phyloP scores from a whole-genome alignment of 2,888 invertebrate species.

The Escarpia spicata region DNA sequence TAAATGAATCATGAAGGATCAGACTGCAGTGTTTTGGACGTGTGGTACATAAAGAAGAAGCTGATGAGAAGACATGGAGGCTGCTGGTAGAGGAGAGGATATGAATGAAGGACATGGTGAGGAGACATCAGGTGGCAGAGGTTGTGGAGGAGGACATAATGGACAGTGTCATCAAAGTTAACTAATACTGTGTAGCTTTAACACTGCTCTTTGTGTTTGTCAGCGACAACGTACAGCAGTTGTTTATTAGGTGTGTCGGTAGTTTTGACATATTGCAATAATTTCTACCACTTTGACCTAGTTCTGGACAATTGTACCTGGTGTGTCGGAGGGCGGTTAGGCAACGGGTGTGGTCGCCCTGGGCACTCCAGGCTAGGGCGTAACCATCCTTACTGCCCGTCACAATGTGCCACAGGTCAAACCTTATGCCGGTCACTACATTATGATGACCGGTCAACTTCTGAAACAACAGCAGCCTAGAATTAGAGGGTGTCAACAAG shows the following conservation, averaged over 20 bases:
- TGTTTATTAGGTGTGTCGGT: neutral
- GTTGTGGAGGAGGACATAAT: no score
- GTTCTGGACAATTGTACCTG: constrained; percentile 47
- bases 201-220: neutral
- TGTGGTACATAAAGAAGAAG: no score
- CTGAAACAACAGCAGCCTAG: constrained; percentile 43
- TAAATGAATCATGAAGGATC: no score
- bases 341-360: constrained; percentile 60
- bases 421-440: constrained; percentile 59
- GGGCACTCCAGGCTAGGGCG: constrained; percentile 62
- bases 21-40: no score
- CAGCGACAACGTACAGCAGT: neutral
- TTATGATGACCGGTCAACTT: constrained; percentile 59
- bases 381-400: constrained; percentile 62
- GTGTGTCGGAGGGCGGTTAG: constrained; percentile 63
- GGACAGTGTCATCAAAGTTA: neutral
- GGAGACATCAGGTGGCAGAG: no score
- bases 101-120: no score
- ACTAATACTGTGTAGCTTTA: neutral
- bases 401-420: constrained; percentile 64
- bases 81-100: no score
- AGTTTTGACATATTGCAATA: neutral
- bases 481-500: neutral
- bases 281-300: neutral
- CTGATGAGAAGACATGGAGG: no score